Evolutionary conservation across 2,888 invertebrate genomes (phyloP), one percentile per base, ranked within the genome.

Genomic region (Xylota sylvarum): DNA sequence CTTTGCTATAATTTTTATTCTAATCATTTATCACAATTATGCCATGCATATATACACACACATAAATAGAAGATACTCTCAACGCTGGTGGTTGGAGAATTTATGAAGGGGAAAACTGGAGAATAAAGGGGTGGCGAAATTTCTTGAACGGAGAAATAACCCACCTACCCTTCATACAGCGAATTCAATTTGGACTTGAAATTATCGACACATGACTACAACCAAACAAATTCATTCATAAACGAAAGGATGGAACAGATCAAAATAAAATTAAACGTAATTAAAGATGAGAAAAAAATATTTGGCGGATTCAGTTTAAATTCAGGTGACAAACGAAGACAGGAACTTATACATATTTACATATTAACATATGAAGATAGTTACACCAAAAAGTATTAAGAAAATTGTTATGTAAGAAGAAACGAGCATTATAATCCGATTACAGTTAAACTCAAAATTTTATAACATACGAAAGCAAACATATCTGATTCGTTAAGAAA

Each of bases 181-280:
- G 64, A 65, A 65, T 48, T 65, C 48, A 56, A 56, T 14, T 56
- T 17, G 9, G 56, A 56, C 12, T 35, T 35, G 14, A 35, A 48
- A 65, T 48, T 48, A 19, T 48, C 48, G 5, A 46, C 48, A 43
- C 43, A 27, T 43, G 12, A 65, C 48, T 10, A 62, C 43, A 30
- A 46, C n/a, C 30, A 46, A 48, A 10, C 32, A 48, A 27, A 48
- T 65, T 65, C 64, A 65, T 65, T 65, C 64, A 65, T 65, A 48
- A 65, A 19, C n/a, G 17, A 65, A 48, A 27, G 27, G 9, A 4
- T n/a, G 27, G 12, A 52, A 52, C 5, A 52, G 27, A 27, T n/a
- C 0, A 52, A 50, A 52, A 10, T 4, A 52, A 52, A 48, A 48
- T 48, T 19, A 27, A 27, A 52, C 52, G n/a, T 4, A 52, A 52